Conservation (phyloP, 2,113 vertebrate genomes). For the Prochilodus magdalenae region DNA sequence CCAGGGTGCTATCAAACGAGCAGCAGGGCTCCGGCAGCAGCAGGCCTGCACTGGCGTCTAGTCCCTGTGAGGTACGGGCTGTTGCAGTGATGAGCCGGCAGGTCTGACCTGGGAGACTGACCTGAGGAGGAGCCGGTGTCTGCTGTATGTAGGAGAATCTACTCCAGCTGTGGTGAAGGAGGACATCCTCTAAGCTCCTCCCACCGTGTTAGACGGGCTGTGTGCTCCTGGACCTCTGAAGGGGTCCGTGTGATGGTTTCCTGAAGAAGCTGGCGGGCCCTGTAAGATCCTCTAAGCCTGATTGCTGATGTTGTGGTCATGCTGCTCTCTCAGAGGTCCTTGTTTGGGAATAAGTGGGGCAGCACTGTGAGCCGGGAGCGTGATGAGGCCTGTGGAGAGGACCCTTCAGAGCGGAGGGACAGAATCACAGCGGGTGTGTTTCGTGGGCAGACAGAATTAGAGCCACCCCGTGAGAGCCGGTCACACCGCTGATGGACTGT, state of each 20-base stretch:
- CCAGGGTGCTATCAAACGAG: too few species aligned
- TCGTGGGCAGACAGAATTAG: neutral
- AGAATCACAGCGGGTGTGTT: neutral
- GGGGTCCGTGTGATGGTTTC: neutral
- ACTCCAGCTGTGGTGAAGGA: too few species aligned
- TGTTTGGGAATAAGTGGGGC: slow-evolving; percentile 48
- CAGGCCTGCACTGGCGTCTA: too few species aligned
- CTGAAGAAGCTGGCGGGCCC: neutral
- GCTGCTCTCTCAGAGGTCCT: neutral
- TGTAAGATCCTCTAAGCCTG: neutral
- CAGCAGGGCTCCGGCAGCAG: too few species aligned
- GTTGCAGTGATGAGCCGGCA: too few species aligned
- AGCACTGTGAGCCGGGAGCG: slow-evolving; percentile 55
- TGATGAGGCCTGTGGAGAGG: slow-evolving; percentile 67
- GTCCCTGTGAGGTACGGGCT: too few species aligned
- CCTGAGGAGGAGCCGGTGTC: too few species aligned
- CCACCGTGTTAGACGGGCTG: neutral
- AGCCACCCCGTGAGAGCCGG: neutral
- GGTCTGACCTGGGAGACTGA: too few species aligned
- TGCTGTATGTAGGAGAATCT: too few species aligned
- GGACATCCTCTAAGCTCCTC: neutral
- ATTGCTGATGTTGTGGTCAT: slow-evolving; percentile 13
- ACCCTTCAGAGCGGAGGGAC: slow-evolving; percentile 64
- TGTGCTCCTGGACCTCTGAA: neutral
- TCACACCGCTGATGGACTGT: too few species aligned